These are phyloP conservation scores for Gallinago nigripennis DNA, from an alignment of 2,797 vertebrate species.

Conservation along the genomic window DNA sequence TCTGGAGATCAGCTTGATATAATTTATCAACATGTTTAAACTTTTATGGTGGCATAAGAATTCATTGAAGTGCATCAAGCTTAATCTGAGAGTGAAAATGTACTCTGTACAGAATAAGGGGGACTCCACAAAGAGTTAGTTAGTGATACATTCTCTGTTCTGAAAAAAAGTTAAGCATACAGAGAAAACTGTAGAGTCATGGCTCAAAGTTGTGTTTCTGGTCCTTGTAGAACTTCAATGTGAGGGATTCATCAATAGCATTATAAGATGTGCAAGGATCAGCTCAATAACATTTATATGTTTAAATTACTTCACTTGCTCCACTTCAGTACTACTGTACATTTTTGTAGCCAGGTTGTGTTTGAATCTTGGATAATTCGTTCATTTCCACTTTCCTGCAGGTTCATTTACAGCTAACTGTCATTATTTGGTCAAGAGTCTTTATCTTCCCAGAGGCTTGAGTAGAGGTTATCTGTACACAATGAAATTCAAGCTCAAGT, in stretches of 20 bases:
- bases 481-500: neutral
- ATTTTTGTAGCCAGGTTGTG: neutral
- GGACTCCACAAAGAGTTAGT: neutral
- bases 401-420: neutral
- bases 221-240: neutral
- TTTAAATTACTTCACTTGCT: neutral
- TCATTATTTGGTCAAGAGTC: neutral
- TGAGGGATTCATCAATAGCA: neutral
- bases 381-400: neutral
- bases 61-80: neutral
- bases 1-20: neutral
- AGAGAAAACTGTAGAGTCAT: neutral
- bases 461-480: rapidly evolving
- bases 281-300: neutral
- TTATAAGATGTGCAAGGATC: neutral
- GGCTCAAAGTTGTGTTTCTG: neutral
- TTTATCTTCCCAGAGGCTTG: neutral
- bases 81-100: neutral
- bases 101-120: neutral
- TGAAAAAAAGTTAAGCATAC: neutral
- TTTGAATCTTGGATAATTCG: neutral
- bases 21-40: neutral
- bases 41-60: neutral
- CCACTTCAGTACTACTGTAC: neutral
- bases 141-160: neutral